Percentiles rank a stretch among this genome's conserved stretches.
Conservation (phyloP, 1,140 invertebrate genomes). For the Zaprionus nigranus region DNA sequence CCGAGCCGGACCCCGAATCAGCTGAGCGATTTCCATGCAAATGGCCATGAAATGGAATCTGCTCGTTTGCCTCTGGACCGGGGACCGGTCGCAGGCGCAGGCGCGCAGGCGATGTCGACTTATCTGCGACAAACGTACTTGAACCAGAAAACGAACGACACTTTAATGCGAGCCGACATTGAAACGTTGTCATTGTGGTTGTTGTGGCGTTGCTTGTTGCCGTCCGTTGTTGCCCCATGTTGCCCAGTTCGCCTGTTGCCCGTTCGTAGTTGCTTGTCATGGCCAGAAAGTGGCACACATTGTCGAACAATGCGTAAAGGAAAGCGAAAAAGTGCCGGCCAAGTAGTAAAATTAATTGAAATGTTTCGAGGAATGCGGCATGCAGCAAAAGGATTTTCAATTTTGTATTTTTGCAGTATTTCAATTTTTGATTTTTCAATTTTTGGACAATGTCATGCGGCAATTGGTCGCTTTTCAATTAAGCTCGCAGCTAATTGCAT, state of each 20-base stretch:
- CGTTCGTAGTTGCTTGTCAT: conserved; percentile 36
- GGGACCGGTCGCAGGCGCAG: conserved; percentile 33
- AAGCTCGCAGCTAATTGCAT: conserved; percentile 73
- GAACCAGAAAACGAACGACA: conserved; percentile 81
- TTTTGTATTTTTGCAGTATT: conserved; percentile 29
- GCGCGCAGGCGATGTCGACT: conserved; percentile 31
- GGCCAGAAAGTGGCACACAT: conserved; percentile 53
- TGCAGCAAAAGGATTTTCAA: conserved; percentile 42
- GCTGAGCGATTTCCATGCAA: conserved; percentile 77
- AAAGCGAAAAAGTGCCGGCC: conserved; percentile 46
- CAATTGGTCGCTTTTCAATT: conserved; percentile 64
- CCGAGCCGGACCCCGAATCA: conserved; percentile 12
- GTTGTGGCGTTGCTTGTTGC: conserved; percentile 6
- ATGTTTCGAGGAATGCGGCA: conserved; percentile 47
- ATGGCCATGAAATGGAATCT: conserved; percentile 82
- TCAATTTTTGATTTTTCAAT: conserved; percentile 34
- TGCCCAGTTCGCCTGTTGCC: neutral
- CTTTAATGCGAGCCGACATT: conserved; percentile 80
- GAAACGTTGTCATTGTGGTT: conserved; percentile 63
- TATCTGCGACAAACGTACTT: conserved; percentile 73
- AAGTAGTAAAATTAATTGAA: conserved; percentile 67
- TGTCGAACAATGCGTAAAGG: conserved; percentile 56
- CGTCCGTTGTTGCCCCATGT: conserved; percentile 21
- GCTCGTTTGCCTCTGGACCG: conserved; percentile 42
- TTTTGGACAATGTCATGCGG: conserved; percentile 47